A percentile compares a stretch with the other conserved stretches of the same genome.
Conservation (phyloP, 2,797 vertebrate species). For the Sitta carolinensis region DNA sequence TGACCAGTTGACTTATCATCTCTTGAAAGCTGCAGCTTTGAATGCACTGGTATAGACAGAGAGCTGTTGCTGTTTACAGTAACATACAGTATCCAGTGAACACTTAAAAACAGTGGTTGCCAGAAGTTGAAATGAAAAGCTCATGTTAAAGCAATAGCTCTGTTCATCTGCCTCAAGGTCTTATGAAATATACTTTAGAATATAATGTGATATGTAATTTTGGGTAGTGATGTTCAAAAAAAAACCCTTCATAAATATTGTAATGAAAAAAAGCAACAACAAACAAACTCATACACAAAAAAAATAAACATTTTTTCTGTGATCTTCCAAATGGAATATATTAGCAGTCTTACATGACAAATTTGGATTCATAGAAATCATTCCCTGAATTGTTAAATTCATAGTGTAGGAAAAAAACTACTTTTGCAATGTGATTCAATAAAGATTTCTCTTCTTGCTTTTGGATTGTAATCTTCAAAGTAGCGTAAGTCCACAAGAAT, state of each 20-base stretch:
- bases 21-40: not conserved
- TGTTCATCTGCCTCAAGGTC: not conserved
- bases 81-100: not conserved
- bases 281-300: not conserved
- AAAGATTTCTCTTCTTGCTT: not conserved
- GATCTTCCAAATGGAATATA: not conserved
- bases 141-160: not conserved
- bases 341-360: not conserved
- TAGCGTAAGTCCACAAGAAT: not conserved
- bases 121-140: not conserved
- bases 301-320: not conserved
- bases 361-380: not conserved
- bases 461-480: not conserved
- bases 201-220: not conserved
- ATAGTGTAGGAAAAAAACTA: not conserved
- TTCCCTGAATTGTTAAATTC: not conserved
- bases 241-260: accelerated
- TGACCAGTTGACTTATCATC: not conserved
- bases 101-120: not conserved
- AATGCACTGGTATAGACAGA: not conserved
- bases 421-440: not conserved
- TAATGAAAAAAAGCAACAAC: not conserved
- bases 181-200: not conserved
- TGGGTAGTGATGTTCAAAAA: not conserved
- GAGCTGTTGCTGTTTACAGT: not conserved